Percentiles rank a stretch among this genome's conserved stretches.
Conservation (phyloP, 2,113 vertebrate species). For the Ursus arctos region DNA sequence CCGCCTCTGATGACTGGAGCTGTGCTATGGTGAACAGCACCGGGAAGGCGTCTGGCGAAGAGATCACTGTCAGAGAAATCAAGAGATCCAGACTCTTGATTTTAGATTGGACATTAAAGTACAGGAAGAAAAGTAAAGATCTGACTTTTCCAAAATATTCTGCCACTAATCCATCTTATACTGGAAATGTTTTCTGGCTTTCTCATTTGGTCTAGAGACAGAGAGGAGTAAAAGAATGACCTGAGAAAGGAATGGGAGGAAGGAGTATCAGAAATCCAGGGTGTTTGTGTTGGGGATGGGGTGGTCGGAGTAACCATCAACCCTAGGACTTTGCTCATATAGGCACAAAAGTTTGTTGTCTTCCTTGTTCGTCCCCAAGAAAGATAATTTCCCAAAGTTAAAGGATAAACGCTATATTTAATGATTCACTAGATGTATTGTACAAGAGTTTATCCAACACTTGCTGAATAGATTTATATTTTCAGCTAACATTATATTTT, state of each 20-base stretch:
- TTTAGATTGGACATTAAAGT: background rate
- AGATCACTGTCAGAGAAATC: background rate
- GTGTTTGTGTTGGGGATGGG: background rate
- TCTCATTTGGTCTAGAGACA: background rate
- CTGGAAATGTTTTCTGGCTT: background rate
- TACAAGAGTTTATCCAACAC: slow-evolving; percentile 50
- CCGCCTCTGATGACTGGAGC: background rate
- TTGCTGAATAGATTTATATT: slow-evolving; percentile 39
- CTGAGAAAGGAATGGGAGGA: background rate
- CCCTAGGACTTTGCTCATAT: background rate
- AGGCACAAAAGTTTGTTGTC: background rate
- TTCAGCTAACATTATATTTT: slow-evolving; percentile 29
- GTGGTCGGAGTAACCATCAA: background rate
- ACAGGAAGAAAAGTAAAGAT: background rate
- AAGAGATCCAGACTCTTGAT: background rate
- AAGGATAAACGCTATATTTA: background rate
- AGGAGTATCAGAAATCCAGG: background rate
- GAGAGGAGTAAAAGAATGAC: background rate
- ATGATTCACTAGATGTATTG: slow-evolving; percentile 34
- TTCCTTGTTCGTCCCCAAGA: slow-evolving; percentile 35
- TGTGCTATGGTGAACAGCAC: background rate
- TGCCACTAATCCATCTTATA: background rate
- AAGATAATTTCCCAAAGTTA: slow-evolving; percentile 37
- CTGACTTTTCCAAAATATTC: background rate
- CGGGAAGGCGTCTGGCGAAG: background rate